Conservation (phyloP, 1,140 invertebrate species). For the Magallana gigas region DNA sequence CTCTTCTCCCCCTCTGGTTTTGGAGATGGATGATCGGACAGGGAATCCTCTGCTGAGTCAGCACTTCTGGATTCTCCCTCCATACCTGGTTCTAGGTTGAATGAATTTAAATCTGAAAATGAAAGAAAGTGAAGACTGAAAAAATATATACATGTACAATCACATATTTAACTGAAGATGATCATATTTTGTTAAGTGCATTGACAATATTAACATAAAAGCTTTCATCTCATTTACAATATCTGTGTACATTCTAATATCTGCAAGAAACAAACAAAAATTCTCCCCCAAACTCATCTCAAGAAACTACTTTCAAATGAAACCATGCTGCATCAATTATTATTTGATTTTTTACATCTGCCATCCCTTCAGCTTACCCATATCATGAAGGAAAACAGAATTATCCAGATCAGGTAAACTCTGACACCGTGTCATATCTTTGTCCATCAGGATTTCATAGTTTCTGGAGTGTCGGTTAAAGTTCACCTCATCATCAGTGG, state of each 20-base stretch:
- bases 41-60: conserved; percentile 72
- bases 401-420: conserved; percentile 42
- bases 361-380: not conserved
- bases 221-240: too few species aligned
- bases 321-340: too few species aligned
- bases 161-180: too few species aligned
- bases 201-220: too few species aligned
- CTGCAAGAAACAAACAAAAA: too few species aligned
- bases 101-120: conserved; percentile 37
- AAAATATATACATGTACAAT: too few species aligned
- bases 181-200: too few species aligned
- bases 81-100: conserved; percentile 63
- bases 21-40: conserved; percentile 60
- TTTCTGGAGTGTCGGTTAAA: not conserved
- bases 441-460: not conserved
- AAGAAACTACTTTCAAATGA: too few species aligned
- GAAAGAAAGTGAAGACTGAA: not conserved
- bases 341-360: too few species aligned
- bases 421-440: not conserved
- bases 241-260: too few species aligned
- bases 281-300: too few species aligned
- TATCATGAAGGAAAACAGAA: conserved; percentile 15
- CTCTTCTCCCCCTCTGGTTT: conserved; percentile 25
- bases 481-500: conserved; percentile 14
- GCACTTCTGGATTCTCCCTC: conserved; percentile 73